phyloP scores from a whole-genome alignment of 2,888 invertebrate genomes.

The Steinernema scapterisci region DNA sequence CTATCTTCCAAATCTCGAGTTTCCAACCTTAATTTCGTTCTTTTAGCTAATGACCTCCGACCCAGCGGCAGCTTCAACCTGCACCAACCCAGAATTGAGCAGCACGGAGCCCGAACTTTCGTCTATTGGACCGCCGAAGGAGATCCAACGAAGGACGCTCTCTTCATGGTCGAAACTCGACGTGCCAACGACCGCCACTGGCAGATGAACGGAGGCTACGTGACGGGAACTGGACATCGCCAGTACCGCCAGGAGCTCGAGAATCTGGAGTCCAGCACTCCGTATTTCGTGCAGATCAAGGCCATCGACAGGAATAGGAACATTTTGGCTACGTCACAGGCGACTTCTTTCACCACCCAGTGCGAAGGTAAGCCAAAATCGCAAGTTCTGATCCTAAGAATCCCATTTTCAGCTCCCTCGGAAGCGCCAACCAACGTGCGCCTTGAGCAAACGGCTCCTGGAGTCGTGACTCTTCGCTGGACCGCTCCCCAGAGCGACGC shows the following conservation, averaged over 20 bases:
- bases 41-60: constrained; percentile 34
- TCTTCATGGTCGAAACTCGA: constrained; percentile 56
- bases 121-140: constrained; percentile 62
- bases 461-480: constrained; percentile 45
- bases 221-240: constrained; percentile 36
- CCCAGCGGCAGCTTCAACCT: constrained; percentile 44
- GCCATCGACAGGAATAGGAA: constrained; percentile 48
- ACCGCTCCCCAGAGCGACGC: constrained; percentile 50
- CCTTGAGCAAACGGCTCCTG: constrained; percentile 34
- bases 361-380: constrained; percentile 57
- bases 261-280: constrained; percentile 41
- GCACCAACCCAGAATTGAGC: constrained; percentile 54
- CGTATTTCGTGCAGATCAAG: constrained; percentile 55
- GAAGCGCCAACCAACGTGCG: constrained; percentile 39
- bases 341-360: constrained; percentile 51
- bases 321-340: constrained; percentile 53
- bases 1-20: not conserved
- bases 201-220: constrained; percentile 36
- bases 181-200: constrained; percentile 32
- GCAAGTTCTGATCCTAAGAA: not conserved
- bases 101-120: constrained; percentile 51
- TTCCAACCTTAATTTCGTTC: not conserved
- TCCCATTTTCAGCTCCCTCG: constrained; percentile 5
- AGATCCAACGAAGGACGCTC: constrained; percentile 47
- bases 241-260: constrained; percentile 35